Evolutionary conservation across 2,888 invertebrate species (phyloP).

Genomic region (Desoria tigrina): DNA sequence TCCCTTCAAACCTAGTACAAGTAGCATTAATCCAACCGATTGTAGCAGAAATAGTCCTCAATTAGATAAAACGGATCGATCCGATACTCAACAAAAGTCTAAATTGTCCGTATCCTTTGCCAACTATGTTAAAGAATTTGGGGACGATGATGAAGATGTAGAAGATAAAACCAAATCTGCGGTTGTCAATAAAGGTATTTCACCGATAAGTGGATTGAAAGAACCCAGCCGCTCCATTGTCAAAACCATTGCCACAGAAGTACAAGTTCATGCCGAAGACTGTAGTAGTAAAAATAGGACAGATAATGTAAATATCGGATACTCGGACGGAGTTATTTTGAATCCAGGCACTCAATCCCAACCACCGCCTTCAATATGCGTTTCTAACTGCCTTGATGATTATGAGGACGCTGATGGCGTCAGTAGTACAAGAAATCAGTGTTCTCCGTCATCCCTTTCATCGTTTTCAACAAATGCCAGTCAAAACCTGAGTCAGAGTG

Average conservation of each 20-base stretch:
- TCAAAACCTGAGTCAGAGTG: constrained; percentile 15
- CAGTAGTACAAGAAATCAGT: constrained; percentile 4
- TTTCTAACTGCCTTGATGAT: constrained; percentile 14
- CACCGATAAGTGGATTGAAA: neutral
- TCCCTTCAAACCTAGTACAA: constrained; percentile 15
- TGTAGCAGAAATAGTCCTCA: neutral
- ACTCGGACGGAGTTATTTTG: neutral
- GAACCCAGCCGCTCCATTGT: constrained; percentile 30
- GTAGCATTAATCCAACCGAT: neutral
- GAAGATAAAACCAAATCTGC: constrained; percentile 1
- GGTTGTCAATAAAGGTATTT: neutral
- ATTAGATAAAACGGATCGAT: neutral
- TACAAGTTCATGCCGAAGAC: constrained; percentile 48
- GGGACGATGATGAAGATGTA: constrained; percentile 33
- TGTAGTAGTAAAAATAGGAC: constrained; percentile 27
- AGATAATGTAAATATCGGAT: constrained; percentile 10
- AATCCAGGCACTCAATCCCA: neutral
- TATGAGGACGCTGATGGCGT: neutral
- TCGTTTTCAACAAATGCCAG: constrained; percentile 18
- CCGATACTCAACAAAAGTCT: constrained; percentile 41
- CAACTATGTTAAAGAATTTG: constrained; percentile 50
- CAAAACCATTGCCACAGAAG: constrained; percentile 50
- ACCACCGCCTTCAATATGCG: constrained; percentile 10
- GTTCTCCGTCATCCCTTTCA: constrained; percentile 16
- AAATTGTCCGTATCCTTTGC: constrained; percentile 53